phyloP scores from a whole-genome alignment of 2,888 invertebrate genomes.

The Sesamia inferens region DNA sequence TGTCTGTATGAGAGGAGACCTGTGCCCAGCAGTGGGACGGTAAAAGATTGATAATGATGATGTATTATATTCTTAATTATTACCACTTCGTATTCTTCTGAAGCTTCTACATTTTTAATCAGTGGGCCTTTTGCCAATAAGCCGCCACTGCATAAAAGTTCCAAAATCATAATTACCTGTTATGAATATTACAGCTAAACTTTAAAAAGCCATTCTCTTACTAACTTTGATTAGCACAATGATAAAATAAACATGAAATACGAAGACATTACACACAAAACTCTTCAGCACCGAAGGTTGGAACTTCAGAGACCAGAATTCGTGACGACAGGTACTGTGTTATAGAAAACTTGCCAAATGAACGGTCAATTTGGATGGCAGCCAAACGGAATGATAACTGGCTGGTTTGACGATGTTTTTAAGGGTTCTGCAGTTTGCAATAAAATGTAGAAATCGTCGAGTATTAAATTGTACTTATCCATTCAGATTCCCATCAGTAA shows the following conservation, averaged over 20 bases:
- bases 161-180: neutral
- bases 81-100: neutral
- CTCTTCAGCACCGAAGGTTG: constrained; percentile 54
- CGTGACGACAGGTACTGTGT: constrained; percentile 82
- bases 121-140: neutral
- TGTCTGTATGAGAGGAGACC: too few species aligned
- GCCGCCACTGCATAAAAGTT: neutral
- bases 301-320: constrained; percentile 74
- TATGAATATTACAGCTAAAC: neutral
- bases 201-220: neutral
- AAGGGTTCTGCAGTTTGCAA: constrained; percentile 38
- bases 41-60: too few species aligned
- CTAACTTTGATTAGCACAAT: constrained; percentile 14
- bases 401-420: constrained; percentile 30
- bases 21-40: too few species aligned
- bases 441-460: neutral
- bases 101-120: neutral
- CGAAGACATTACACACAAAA: constrained; percentile 12
- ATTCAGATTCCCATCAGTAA: neutral
- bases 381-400: constrained; percentile 75
- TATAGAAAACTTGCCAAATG: constrained; percentile 82
- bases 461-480: neutral
- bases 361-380: constrained; percentile 79
- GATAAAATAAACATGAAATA: constrained; percentile 13
- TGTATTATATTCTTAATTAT: too few species aligned